These are phyloP conservation scores for Pholis gunnellus DNA, from an alignment of 2,113 vertebrate genomes.

Conservation along the genomic window DNA sequence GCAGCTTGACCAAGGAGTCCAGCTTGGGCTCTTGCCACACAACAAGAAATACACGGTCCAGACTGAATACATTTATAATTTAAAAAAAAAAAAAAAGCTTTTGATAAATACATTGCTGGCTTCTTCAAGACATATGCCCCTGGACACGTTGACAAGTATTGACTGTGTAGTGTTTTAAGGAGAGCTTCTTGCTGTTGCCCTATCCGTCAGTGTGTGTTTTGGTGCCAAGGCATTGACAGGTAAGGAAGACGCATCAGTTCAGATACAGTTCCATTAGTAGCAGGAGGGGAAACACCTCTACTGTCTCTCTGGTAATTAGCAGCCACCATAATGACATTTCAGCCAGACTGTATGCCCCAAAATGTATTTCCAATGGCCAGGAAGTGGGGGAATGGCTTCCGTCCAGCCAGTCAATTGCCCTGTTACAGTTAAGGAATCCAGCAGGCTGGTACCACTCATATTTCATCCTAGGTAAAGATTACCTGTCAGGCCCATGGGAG, in stretches of 20 bases:
- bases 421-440: slow-evolving; percentile 88
- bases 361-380: slow-evolving; percentile 78
- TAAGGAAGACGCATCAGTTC: slow-evolving; percentile 60
- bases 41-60: slow-evolving; percentile 28
- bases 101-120: slow-evolving; percentile 57
- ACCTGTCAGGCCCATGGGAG: slow-evolving; percentile 88
- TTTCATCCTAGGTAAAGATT: slow-evolving; percentile 89
- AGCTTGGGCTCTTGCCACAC: not conserved
- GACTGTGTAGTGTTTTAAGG: slow-evolving; percentile 65
- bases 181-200: slow-evolving; percentile 47
- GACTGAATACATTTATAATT: slow-evolving; percentile 39
- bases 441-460: slow-evolving; percentile 84
- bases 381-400: slow-evolving; percentile 71
- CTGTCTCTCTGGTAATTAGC: slow-evolving; percentile 79
- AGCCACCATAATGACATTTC: slow-evolving; percentile 70
- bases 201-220: slow-evolving; percentile 60
- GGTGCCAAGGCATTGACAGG: slow-evolving; percentile 67
- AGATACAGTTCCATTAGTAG: slow-evolving; percentile 62
- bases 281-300: slow-evolving; percentile 54
- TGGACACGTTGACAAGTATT: slow-evolving; percentile 58
- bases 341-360: slow-evolving; percentile 46
- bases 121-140: slow-evolving; percentile 39
- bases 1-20: slow-evolving; percentile 23
- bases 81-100: slow-evolving; percentile 29
- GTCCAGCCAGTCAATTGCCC: slow-evolving; percentile 83